Evolutionary conservation across 2,113 vertebrate genomes (phyloP).

Genomic region (Prunella himalayana): DNA sequence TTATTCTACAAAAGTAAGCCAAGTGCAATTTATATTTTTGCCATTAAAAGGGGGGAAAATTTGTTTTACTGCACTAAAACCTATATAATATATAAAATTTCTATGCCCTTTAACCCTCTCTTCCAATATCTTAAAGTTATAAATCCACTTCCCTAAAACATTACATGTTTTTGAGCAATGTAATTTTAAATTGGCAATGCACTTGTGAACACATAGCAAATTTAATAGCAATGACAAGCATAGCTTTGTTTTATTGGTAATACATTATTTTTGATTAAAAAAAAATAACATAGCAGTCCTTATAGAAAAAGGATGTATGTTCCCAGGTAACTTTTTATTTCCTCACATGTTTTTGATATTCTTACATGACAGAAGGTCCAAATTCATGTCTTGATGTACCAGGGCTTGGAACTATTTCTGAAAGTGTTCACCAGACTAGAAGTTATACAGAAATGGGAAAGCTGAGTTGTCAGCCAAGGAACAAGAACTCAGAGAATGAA

Average conservation of each 20-base stretch:
- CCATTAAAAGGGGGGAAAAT: background rate
- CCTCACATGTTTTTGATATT: constrained; percentile 55
- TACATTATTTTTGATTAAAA: background rate
- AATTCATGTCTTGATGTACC: constrained; percentile 58
- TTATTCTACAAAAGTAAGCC: background rate
- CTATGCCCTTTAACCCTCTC: background rate
- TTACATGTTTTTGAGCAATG: background rate
- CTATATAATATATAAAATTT: background rate
- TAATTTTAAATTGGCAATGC: background rate
- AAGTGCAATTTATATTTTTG: background rate
- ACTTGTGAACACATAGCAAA: background rate
- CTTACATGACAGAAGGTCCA: constrained; percentile 58
- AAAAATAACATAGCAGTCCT: background rate
- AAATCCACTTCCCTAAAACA: background rate
- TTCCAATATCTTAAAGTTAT: background rate
- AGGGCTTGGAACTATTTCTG: constrained; percentile 68
- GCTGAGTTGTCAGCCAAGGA: constrained; percentile 59
- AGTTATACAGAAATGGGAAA: constrained; percentile 63
- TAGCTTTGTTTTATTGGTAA: background rate
- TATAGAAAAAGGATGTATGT: background rate
- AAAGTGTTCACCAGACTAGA: constrained; percentile 74
- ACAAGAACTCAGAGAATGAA: constrained; percentile 80
- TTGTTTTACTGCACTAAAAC: background rate
- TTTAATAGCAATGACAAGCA: background rate
- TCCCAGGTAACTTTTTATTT: constrained; percentile 38